Evolutionary conservation across 2,797 vertebrate species (phyloP), one percentile per base, ranked within the genome.

Genomic region (Saxicola maurus): DNA sequence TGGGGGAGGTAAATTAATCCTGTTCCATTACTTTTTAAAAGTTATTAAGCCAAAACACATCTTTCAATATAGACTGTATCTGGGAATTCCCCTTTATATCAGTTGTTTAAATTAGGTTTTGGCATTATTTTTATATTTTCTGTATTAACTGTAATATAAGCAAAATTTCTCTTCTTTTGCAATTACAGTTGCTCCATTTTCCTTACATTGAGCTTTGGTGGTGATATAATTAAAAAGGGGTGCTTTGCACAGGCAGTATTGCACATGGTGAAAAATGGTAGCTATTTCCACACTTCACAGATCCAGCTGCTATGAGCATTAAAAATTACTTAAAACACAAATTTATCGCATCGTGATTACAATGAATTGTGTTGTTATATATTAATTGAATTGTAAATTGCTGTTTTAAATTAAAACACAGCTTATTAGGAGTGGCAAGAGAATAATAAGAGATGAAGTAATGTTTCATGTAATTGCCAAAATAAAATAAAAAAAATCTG

Each of bases 321-420:
- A 97, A 97, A 97, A 97, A 97, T 97, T 96, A 97, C 96, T 97
- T 97, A 97, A 96, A 97, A 96, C 93, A 95, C 94, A 96, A 96
- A 97, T 96, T 95, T 96, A 96, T 96, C 52, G 89, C 93, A 81
- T 87, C 89, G 86, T 90, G 95, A 96, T 96, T 96, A 92, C 95
- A 94, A 96, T 96, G 91, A 94, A 96, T 95, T 96, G 81, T 96
- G 96, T 96, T 96, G 94, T 92, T 92, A 94, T 95, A 95, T 97
- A 97, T 97, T 96, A 96, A 96, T 95, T 97, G 94, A 95, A 91
- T 79, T 91, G 93, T 95, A 96, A 97, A 96, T 95, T 96, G 96
- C 95, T 93, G 91, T 94, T 97, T 97, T 97, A 96, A 96, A 97
- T 97, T 97, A 96, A 97, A 97, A 94, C 91, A 89, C 33, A 91